A percentile compares a stretch with the other conserved stretches of the same genome.
Conservation (phyloP, 2,113 vertebrate species). For the Zosterops hypoxanthus region DNA sequence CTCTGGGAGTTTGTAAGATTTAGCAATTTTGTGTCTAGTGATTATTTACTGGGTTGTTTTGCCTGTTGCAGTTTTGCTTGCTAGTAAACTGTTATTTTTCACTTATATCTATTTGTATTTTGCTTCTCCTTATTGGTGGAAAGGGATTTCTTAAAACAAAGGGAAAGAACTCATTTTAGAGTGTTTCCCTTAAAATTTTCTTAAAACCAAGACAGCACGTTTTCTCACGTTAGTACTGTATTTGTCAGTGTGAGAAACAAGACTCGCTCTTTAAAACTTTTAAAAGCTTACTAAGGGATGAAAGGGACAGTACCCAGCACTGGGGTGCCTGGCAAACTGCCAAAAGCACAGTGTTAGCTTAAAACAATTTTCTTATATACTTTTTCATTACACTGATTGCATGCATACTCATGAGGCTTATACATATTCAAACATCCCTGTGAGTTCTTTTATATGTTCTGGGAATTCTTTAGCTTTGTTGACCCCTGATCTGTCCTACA, state of each 20-base stretch:
- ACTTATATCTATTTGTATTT: neutral
- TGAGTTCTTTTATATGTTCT: neutral
- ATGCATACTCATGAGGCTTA: neutral
- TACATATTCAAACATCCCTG: neutral
- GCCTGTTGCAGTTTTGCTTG: neutral
- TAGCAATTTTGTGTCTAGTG: neutral
- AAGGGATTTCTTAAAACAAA: neutral
- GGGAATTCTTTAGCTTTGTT: neutral
- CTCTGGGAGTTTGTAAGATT: neutral
- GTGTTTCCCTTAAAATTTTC: neutral
- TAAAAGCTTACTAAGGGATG: neutral
- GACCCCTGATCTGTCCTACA: no score
- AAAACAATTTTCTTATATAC: no score
- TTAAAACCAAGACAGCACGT: neutral
- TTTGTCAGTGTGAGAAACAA: no score
- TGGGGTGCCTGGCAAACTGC: neutral
- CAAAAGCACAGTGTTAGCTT: neutral
- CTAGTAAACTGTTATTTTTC: neutral
- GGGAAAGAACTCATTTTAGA: neutral
- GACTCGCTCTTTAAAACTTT: neutral
- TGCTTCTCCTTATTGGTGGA: neutral
- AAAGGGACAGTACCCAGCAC: neutral
- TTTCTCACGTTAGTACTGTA: neutral
- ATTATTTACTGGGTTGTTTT: neutral
- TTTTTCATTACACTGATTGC: neutral